Percentiles rank a stretch among this genome's conserved stretches.
These are phyloP conservation scores for Coturnix japonica DNA, from an alignment of 2,113 vertebrate genomes.

Conservation along the genomic window DNA sequence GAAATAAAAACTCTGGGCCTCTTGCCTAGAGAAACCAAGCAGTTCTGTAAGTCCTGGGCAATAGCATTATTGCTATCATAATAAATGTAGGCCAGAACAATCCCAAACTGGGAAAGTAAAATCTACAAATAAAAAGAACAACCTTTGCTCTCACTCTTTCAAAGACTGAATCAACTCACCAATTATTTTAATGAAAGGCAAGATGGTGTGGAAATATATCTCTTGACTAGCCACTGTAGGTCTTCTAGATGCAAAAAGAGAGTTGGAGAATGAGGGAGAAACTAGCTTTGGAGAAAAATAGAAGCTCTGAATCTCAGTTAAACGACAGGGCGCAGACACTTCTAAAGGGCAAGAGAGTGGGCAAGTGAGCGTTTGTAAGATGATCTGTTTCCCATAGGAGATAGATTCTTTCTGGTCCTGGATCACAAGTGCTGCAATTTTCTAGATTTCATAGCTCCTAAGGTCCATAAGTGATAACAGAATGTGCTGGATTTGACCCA, in stretches of 20 bases:
- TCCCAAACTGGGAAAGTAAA: not conserved
- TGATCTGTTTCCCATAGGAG: not conserved
- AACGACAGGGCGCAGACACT: not conserved
- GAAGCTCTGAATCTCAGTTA: not conserved
- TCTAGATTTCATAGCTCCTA: not conserved
- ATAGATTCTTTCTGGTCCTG: not conserved
- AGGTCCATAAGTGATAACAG: not conserved
- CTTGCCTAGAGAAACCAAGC: not conserved
- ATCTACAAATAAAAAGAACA: not conserved
- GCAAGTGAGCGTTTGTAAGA: not conserved
- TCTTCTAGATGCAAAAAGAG: not conserved
- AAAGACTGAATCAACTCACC: not conserved
- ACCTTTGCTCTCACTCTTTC: not conserved
- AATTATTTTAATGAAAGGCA: not conserved
- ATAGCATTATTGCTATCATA: not conserved
- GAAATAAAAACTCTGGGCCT: not conserved
- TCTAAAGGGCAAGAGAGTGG: not conserved
- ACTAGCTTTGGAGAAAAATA: not conserved
- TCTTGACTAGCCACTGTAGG: not conserved
- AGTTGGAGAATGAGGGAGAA: not conserved
- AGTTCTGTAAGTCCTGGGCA: not conserved
- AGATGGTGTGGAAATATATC: not conserved
- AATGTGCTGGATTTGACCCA: not conserved
- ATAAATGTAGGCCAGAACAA: not conserved
- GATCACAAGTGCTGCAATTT: not conserved